phyloP scores from a whole-genome alignment of 2,797 vertebrate species.

The Crypturellus tataupa region DNA sequence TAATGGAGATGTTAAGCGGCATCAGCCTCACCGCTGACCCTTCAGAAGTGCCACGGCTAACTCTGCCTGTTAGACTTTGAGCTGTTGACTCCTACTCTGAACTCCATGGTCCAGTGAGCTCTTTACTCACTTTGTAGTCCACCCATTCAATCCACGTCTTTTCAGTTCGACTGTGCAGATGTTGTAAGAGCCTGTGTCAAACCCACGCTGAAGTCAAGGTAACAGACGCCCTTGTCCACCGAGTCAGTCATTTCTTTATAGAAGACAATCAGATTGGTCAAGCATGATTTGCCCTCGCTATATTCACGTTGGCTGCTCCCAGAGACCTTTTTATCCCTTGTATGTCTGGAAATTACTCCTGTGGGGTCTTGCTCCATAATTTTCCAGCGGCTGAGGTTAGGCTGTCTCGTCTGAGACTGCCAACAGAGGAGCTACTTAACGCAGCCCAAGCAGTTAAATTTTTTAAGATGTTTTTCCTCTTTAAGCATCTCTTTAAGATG shows the following conservation, averaged over 20 bases:
- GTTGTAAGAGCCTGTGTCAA: neutral
- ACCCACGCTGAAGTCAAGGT: neutral
- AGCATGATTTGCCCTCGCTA: neutral
- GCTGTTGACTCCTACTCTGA: neutral
- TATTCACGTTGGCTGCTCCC: neutral
- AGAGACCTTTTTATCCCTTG: neutral
- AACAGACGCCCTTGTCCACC: neutral
- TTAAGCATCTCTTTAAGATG: neutral
- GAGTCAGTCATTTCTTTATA: neutral
- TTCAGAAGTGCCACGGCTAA: neutral
- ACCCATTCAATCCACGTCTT: accelerated
- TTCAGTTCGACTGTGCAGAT: neutral
- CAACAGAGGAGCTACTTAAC: neutral
- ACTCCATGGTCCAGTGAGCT: neutral
- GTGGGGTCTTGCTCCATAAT: neutral
- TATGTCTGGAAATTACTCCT: neutral
- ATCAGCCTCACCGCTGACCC: neutral
- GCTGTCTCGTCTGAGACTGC: neutral
- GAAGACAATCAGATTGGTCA: neutral
- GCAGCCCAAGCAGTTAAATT: neutral
- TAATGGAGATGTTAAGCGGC: neutral
- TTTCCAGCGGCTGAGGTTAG: neutral
- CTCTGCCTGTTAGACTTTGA: neutral
- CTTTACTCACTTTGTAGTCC: neutral
- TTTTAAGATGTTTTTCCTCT: conserved; percentile 19